Base-by-base conservation (phyloP, 2,888 invertebrate species). In the Melinaea marsaeus region DNA sequence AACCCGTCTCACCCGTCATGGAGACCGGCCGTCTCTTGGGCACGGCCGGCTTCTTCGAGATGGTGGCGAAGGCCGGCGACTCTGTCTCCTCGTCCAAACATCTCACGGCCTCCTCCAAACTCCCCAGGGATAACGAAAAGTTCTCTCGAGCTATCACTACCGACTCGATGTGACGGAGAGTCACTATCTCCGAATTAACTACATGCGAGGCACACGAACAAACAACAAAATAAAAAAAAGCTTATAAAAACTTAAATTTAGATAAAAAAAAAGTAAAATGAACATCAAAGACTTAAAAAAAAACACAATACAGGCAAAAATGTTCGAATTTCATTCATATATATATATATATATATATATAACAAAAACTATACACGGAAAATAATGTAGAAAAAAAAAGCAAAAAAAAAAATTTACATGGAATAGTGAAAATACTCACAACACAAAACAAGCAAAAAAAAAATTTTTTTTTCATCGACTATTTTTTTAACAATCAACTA, bases 11-110 rank as follows among this genome's bases (percentile, higher is more conserved):
- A 93, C 93, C 93, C 80, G 92, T 87, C 92, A 93, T 93, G 61
- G 93, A 93, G 45, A 93, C 79, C 7, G 93, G 93, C 65, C 93
- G 81, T 64, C 92, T 83, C 72, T 93, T 91, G 0, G 91, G 91
- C 69, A 91, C 89, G 3, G 90, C 89, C 0, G 91, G 89, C 66
- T 90, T 90, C 78, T 89, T 92, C 64, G 86, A 87, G 54, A 91
- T 80, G 0, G 91, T 91, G 0, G 91, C 91, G 71, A 86, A 91
- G 0, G 87, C 69, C 0, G 88, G 89, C 0, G 83, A 72, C 48
- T 90, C 88, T 57, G 78, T 78, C 1, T 87, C 84, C 65, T 88
- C 92, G 66, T 91, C 91, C 57, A 90, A 73, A 11, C 84, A 86
- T 46, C 88, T 72, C 34, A 91, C 88, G 0, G 90, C 90, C 68